Evolutionary conservation across 2,113 vertebrate genomes (phyloP).

Genomic region (Nibea albiflora): DNA sequence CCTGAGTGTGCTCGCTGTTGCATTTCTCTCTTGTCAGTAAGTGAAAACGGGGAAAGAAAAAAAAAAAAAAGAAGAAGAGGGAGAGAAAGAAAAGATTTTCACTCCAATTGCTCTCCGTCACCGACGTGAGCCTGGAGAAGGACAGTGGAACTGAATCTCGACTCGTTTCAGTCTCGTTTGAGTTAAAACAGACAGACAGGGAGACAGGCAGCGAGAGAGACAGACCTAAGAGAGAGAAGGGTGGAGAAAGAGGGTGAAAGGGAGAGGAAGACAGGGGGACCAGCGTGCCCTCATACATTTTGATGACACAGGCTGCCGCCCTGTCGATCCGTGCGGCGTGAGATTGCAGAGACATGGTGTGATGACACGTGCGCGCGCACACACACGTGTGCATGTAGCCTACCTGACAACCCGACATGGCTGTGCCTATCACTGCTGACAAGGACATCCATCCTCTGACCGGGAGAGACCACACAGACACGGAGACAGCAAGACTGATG

Average conservation of each 20-base stretch:
- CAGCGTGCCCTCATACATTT: constrained; percentile 45
- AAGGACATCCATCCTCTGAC: constrained; percentile 64
- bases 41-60: constrained; percentile 19
- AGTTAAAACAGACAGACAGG: constrained; percentile 21
- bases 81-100: constrained; percentile 27
- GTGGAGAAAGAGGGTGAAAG: not conserved
- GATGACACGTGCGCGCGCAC: constrained; percentile 15
- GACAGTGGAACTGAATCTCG: constrained; percentile 28
- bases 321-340: constrained; percentile 34
- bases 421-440: constrained; percentile 61
- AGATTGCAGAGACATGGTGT: constrained; percentile 46
- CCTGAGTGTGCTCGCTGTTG: constrained; percentile 62
- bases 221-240: not conserved
- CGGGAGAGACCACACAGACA: constrained; percentile 43
- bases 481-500: constrained; percentile 2
- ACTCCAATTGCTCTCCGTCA: constrained; percentile 38
- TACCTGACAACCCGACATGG: constrained; percentile 49
- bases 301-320: constrained; percentile 53
- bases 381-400: constrained; percentile 3
- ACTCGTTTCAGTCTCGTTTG: constrained; percentile 42
- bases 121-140: constrained; percentile 22
- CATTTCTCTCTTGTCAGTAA: constrained; percentile 62
- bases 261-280: constrained; percentile 17
- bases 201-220: not conserved
- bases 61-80: not conserved